Evolutionary conservation across 2,113 vertebrate genomes (phyloP).

Genomic region (Cariama cristata): DNA sequence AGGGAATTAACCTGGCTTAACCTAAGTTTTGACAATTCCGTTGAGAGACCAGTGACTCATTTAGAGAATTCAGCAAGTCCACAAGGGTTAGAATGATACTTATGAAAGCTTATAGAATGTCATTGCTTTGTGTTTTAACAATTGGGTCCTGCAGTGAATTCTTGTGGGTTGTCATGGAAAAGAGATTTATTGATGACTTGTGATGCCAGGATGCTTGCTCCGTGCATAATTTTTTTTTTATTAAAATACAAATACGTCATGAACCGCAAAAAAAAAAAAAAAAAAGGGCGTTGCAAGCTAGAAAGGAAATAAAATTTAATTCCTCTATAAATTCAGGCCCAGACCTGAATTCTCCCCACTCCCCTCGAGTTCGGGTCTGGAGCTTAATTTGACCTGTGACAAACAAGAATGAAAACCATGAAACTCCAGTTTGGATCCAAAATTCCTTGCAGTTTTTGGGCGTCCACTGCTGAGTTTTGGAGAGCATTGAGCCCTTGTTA

Average conservation of each 20-base stretch:
- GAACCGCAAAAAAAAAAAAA: neutral
- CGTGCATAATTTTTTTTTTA: neutral
- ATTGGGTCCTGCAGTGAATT: slow-evolving; percentile 46
- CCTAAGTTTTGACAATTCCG: slow-evolving; percentile 32
- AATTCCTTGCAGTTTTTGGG: slow-evolving; percentile 39
- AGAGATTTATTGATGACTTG: slow-evolving; percentile 19
- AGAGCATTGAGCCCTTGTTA: neutral
- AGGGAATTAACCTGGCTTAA: slow-evolving; percentile 50
- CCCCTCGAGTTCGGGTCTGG: neutral
- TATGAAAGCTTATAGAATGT: slow-evolving; percentile 56
- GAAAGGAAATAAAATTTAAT: neutral
- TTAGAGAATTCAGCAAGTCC: slow-evolving; percentile 45
- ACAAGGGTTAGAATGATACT: slow-evolving; percentile 27
- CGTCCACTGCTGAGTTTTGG: slow-evolving; percentile 26
- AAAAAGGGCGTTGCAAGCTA: neutral
- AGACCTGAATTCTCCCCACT: neutral
- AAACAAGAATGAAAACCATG: neutral
- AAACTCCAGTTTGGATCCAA: neutral
- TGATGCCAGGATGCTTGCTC: neutral
- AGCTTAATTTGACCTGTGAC: neutral
- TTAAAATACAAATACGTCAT: neutral
- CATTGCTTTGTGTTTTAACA: slow-evolving; percentile 47
- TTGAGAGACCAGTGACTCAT: slow-evolving; percentile 55
- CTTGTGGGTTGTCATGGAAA: slow-evolving; percentile 51
- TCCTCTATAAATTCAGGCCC: neutral